These are phyloP conservation scores for Cariama cristata DNA, from an alignment of 2,113 vertebrate genomes.

Conservation along the genomic window DNA sequence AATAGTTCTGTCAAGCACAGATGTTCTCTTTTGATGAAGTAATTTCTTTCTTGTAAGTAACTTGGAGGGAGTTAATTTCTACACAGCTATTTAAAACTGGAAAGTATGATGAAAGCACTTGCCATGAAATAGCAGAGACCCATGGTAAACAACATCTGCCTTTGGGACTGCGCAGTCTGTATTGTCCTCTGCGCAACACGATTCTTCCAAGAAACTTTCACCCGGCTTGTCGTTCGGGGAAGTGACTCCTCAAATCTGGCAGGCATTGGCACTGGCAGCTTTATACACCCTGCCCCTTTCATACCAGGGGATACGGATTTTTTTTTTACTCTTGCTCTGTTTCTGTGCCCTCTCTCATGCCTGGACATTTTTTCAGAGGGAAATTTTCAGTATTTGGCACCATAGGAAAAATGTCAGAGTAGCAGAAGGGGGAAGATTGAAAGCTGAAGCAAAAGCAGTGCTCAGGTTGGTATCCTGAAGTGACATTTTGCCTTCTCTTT, in stretches of 20 bases:
- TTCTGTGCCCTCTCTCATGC: background rate
- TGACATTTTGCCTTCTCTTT: background rate
- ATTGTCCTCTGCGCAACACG: background rate
- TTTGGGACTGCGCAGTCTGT: background rate
- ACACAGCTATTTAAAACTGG: background rate
- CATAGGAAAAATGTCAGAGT: background rate
- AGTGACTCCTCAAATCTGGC: background rate
- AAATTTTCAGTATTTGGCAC: background rate
- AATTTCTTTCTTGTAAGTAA: background rate
- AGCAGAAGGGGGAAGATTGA: background rate
- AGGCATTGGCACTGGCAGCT: background rate
- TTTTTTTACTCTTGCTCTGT: background rate
- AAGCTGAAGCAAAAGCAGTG: background rate
- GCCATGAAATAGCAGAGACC: background rate
- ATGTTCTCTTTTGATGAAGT: background rate
- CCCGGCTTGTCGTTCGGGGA: background rate
- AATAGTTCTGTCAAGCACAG: background rate
- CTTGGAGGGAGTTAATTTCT: background rate
- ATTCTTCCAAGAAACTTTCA: background rate
- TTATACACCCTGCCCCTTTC: background rate
- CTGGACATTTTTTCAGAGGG: background rate
- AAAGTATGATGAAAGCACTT: background rate
- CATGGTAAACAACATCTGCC: background rate
- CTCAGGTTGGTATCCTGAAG: background rate
- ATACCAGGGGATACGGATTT: background rate